Base-by-base conservation (phyloP, 1,140 invertebrate species). In the Drosophila miranda region DNA sequence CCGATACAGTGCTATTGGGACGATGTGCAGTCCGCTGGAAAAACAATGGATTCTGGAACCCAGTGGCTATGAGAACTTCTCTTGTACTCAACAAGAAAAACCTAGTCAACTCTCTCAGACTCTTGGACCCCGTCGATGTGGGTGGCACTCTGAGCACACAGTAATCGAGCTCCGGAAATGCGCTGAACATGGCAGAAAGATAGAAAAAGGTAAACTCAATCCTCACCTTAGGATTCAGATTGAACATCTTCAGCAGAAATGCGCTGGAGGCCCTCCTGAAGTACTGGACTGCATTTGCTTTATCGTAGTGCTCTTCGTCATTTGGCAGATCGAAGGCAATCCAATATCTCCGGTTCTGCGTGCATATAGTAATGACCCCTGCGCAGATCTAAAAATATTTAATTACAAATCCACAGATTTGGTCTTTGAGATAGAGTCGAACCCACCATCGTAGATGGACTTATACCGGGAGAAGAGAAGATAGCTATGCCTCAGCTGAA, bases 141-240 rank as follows among this genome's bases (percentile, higher is more conserved):
- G 21, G 26, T 2, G 73, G 49, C 14, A 78, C 45, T 2, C 50
- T 26, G 0, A 84, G 56, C 23, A 86, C 45, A 14, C 82, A 87
- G 28, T 71, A 87, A 21, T 86, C 81, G 9, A 42, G 48, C 2
- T 86, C 55, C 6, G 77, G 69, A 56, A 71, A 86, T 6, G 81
- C 82, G 38, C 81, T 68, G 26, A 86, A 86, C 53, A 81, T 79
- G 41, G 81, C 81, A 2, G 61, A 62, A 0, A 86, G 49, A 19
- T 62, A 71, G 14, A 64, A 78, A 16, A 38, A 86, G 1, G 68
- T 58, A 8, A 77, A 75, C 21, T 86, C 82, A 23, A 68, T 11
- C 1, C 68, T 45, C 2, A 82, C 53, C 26, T 55, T 48, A 1
- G 77, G 69, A 53, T 87, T 78, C 49, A 86, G 38, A 58, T 78